These are phyloP conservation scores for Gambelia wislizenii DNA, from an alignment of 2,797 vertebrate genomes.

Conservation along the genomic window DNA sequence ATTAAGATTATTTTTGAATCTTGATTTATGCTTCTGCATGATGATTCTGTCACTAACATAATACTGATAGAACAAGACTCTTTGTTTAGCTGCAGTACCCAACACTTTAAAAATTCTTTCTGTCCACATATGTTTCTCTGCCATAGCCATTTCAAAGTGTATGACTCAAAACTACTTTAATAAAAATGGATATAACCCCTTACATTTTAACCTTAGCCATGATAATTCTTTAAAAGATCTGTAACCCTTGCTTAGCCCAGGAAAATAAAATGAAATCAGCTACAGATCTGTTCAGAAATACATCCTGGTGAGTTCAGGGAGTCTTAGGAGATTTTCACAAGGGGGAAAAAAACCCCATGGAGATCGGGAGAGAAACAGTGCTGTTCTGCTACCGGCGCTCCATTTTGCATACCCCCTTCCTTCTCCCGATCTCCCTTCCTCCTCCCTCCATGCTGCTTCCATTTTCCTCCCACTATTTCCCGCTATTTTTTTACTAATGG, in stretches of 20 bases:
- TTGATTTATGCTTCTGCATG: not conserved
- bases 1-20: not conserved
- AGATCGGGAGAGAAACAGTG: too few relatives aligned
- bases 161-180: not conserved
- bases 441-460: too few relatives aligned
- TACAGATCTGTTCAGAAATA: not conserved
- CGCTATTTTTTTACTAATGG: too few relatives aligned
- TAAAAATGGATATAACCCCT: not conserved
- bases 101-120: not conserved
- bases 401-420: too few relatives aligned
- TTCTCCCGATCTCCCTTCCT: too few relatives aligned
- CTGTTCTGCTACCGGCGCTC: too few relatives aligned
- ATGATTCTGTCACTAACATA: not conserved
- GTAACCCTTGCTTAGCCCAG: not conserved
- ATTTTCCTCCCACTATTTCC: too few relatives aligned
- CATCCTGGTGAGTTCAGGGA: not conserved
- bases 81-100: not conserved
- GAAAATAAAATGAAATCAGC: not conserved
- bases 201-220: not conserved
- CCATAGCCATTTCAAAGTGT: not conserved
- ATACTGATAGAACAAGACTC: not conserved
- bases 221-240: not conserved
- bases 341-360: too few relatives aligned
- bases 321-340: too few relatives aligned
- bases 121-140: not conserved